phyloP scores from a whole-genome alignment of 2,797 vertebrate species.

The Myiotriccus ornatus region DNA sequence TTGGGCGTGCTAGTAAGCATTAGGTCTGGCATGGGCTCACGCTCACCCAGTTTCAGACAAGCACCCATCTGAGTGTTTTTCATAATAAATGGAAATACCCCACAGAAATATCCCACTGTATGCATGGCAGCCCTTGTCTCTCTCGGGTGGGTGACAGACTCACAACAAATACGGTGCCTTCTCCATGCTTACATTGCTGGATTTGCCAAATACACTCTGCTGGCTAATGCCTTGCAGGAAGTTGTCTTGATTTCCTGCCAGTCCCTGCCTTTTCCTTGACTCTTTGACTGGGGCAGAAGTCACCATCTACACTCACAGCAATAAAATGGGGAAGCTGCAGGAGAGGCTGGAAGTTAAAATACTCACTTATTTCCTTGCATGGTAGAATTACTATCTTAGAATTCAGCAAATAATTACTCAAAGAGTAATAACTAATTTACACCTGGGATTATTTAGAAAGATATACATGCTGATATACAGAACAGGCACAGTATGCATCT shows the following conservation, averaged over 20 bases:
- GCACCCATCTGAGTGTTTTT: neutral
- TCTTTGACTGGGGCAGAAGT: neutral
- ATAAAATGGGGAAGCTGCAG: neutral
- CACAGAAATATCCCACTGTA: neutral
- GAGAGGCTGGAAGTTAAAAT: neutral
- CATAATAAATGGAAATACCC: neutral
- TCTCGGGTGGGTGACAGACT: accelerated
- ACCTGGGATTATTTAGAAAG: neutral
- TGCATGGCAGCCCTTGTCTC: neutral
- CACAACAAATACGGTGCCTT: neutral
- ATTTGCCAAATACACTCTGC: neutral
- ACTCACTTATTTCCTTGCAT: neutral
- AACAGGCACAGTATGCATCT: neutral
- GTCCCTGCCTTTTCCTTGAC: neutral
- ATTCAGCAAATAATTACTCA: conserved; percentile 21
- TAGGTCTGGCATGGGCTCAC: neutral
- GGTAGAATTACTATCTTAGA: neutral
- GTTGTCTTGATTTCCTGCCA: neutral
- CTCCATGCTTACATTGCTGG: neutral
- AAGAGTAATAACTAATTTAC: conserved; percentile 20
- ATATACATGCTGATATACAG: conserved; percentile 1
- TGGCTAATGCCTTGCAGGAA: neutral
- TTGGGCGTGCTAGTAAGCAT: neutral
- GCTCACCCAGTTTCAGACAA: neutral
- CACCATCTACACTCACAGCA: neutral